Evolutionary conservation across 2,113 vertebrate species (phyloP), one percentile per base, ranked within the genome.

Genomic region (Ailuropoda melanoleuca): DNA sequence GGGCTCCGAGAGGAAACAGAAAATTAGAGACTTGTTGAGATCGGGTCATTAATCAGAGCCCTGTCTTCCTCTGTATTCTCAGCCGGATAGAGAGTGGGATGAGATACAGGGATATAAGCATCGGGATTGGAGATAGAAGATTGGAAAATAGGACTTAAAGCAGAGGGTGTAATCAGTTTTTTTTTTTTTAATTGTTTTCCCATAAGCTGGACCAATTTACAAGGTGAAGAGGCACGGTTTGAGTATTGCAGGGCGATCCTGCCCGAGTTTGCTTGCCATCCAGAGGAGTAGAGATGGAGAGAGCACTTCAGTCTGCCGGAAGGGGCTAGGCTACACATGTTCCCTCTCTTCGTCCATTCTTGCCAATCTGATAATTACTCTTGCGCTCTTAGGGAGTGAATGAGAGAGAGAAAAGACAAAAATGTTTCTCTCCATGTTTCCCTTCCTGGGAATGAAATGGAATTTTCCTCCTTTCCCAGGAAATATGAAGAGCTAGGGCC

Each of bases 31-130:
- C 24, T 48, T 75, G 12, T 60, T 70, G 90, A 89, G 70, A 77
- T 90, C 60, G n/a, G 29, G 29, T 90, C 55, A 96, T 80, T 78
- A 92, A 90, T 97, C 84, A 62, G 14, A 34, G 21, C 17, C 39
- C 78, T 50, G 29, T 74, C 55, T 86, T 48, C 55, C 50, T 96
- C 39, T 75, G 18, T 26, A 46, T 89, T 56, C 34, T 74, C 74
- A 87, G 29, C 23, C 48, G 87, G 78, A 70, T 66, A 92, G 90
- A 82, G 21, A 72, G 19, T 58, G 62, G 24, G 82, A 21, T 68
- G 60, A 93, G 72, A 86, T 85, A 66, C 85, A 60, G 62, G 86
- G 53, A 24, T 93, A 96, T 62, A 7, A 4, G 53, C 3, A 37
- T 68, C 19, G 3, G 10, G 46, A 8, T 34, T 39, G 50, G 55